Conservation (phyloP, 2,888 invertebrate genomes). For the Chrysolina oricalcia region DNA sequence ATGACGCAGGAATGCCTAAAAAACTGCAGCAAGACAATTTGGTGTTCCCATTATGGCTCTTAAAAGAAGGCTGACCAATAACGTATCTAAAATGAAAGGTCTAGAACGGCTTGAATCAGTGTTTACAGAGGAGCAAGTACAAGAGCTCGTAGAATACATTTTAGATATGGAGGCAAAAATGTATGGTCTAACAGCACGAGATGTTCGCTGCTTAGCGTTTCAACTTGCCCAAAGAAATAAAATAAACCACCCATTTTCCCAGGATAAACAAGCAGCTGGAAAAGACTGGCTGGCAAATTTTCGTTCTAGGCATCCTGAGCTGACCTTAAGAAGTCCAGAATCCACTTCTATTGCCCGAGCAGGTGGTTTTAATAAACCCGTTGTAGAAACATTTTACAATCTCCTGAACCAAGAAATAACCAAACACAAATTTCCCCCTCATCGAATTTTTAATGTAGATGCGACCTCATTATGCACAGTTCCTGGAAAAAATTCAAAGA, state of each 20-base stretch:
- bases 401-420: too few species aligned
- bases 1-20: too few species aligned
- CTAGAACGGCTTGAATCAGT: slow-evolving; percentile 19
- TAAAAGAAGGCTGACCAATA: slow-evolving; percentile 12
- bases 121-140: slow-evolving; percentile 29
- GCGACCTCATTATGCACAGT: too few species aligned
- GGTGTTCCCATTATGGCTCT: slow-evolving; percentile 1
- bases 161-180: slow-evolving; percentile 26
- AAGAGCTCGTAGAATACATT: slow-evolving; percentile 22
- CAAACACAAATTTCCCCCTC: too few species aligned
- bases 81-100: slow-evolving; percentile 23
- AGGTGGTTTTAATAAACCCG: too few species aligned
- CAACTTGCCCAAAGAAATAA: slow-evolving; percentile 27
- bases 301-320: slow-evolving; percentile 9
- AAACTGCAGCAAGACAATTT: slow-evolving; percentile 20
- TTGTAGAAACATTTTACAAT: too few species aligned
- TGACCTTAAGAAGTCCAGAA: slow-evolving; percentile 15
- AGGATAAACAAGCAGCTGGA: slow-evolving; percentile 27
- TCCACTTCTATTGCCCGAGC: too few species aligned
- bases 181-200: slow-evolving; percentile 20
- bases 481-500: too few species aligned
- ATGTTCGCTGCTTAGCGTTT: slow-evolving; percentile 29
- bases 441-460: too few species aligned
- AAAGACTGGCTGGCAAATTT: slow-evolving; percentile 30
- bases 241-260: slow-evolving; percentile 32